phyloP scores from a whole-genome alignment of 2,888 invertebrate genomes.

The Napeogenes inachia region DNA sequence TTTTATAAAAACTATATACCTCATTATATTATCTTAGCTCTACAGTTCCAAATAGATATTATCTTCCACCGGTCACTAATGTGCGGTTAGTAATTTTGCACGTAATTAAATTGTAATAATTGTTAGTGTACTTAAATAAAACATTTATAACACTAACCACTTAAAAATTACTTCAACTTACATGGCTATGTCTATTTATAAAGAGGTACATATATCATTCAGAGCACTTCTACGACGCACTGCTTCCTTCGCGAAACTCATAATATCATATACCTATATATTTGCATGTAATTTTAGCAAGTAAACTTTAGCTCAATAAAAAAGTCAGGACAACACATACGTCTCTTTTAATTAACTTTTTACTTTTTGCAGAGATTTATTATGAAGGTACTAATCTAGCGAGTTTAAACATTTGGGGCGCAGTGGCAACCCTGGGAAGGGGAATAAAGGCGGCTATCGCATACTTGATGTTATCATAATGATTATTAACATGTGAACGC shows the following conservation, averaged over 20 bases:
- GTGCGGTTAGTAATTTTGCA: constrained; percentile 25
- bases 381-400: neutral
- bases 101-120: constrained; percentile 23
- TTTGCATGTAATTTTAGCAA: too few species aligned
- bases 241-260: too few species aligned
- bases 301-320: too few species aligned
- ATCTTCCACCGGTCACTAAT: constrained; percentile 16
- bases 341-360: too few species aligned
- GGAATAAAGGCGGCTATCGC: constrained; percentile 64
- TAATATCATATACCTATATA: too few species aligned
- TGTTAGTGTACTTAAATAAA: constrained; percentile 19
- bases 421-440: constrained; percentile 41
- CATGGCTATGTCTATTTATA: too few species aligned
- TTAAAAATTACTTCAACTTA: constrained; percentile 8
- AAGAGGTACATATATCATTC: too few species aligned
- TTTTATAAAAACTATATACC: too few species aligned
- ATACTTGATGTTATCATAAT: constrained; percentile 77
- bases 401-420: constrained; percentile 9
- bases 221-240: too few species aligned
- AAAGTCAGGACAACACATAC: too few species aligned
- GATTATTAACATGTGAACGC: constrained; percentile 76
- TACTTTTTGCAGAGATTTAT: neutral
- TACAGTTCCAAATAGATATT: constrained; percentile 19
- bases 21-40: too few species aligned
- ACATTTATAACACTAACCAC: constrained; percentile 18